phyloP scores from a whole-genome alignment of 2,888 invertebrate species.

The Pachydiplax longipennis region DNA sequence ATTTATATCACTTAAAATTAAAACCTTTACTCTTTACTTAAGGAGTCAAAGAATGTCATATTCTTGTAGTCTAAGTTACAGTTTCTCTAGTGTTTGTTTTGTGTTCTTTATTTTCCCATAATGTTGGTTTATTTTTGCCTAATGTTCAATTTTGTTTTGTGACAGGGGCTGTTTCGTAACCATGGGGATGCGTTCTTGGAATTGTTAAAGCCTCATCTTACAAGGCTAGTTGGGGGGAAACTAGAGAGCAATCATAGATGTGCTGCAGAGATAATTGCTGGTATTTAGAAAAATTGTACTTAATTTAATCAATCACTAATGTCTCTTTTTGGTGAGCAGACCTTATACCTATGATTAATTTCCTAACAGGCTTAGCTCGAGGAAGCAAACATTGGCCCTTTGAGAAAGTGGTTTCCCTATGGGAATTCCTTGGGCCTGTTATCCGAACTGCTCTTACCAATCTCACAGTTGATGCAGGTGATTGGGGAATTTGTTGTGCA shows the following conservation, averaged over 20 bases:
- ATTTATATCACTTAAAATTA: no score
- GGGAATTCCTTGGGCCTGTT: conserved; percentile 70
- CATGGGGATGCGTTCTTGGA: conserved; percentile 73
- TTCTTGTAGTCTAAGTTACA: background rate
- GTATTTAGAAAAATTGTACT: conserved; percentile 49
- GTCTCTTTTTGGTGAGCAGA: background rate
- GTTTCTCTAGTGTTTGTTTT: background rate
- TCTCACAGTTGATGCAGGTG: conserved; percentile 75
- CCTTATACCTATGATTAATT: background rate
- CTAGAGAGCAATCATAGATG: conserved; percentile 83
- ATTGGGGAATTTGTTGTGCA: conserved; percentile 78
- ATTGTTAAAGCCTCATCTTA: conserved; percentile 70
- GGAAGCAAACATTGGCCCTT: conserved; percentile 85
- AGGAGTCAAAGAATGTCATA: background rate
- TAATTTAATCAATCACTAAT: background rate
- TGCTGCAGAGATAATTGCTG: conserved; percentile 82
- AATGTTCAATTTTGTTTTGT: conserved; percentile 57
- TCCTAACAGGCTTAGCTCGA: conserved; percentile 68
- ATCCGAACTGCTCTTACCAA: conserved; percentile 69
- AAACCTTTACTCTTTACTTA: no score
- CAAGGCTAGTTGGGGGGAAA: conserved; percentile 69
- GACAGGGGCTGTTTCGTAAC: conserved; percentile 74
- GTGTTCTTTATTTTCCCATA: no score
- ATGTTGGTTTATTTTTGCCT: no score
- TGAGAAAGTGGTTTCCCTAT: conserved; percentile 67